A percentile compares a stretch with the other conserved stretches of the same genome.
phyloP scores from a whole-genome alignment of 2,113 vertebrate genomes.

The Rhabdornis inornatus region DNA sequence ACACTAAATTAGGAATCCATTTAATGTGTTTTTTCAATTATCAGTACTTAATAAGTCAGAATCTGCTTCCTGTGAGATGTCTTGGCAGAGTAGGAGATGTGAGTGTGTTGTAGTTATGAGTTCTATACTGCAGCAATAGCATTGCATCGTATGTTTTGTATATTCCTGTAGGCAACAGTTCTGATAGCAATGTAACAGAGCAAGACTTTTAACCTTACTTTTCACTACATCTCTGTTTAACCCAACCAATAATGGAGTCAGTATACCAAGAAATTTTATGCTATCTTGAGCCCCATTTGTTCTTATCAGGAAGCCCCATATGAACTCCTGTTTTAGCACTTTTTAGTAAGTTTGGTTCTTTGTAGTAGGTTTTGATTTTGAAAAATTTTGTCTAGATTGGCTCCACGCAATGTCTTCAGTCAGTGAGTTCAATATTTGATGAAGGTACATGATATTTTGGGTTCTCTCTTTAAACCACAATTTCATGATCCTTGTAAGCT shows the following conservation, averaged over 20 bases:
- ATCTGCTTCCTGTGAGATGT: background rate
- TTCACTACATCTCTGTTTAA: background rate
- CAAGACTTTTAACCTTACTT: background rate
- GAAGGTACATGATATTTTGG: background rate
- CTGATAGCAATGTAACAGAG: background rate
- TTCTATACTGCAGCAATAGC: background rate
- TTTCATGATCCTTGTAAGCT: background rate
- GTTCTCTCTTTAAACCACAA: background rate
- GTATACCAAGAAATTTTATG: background rate
- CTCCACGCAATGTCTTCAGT: background rate
- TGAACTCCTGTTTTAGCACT: background rate
- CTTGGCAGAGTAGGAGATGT: background rate
- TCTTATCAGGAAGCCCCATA: background rate
- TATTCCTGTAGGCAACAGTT: background rate
- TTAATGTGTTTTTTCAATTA: background rate
- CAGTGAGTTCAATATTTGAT: background rate
- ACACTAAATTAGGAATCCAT: background rate
- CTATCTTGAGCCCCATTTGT: background rate
- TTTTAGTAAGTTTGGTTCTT: background rate
- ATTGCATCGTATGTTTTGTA: background rate
- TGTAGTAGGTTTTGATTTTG: background rate
- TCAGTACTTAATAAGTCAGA: background rate
- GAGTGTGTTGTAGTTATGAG: background rate
- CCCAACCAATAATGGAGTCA: background rate
- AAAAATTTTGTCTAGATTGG: background rate